Percentiles rank a stretch among this genome's conserved stretches.
These are phyloP conservation scores for Fragum sueziense DNA, from an alignment of 2,888 invertebrate genomes.

Conservation along the genomic window DNA sequence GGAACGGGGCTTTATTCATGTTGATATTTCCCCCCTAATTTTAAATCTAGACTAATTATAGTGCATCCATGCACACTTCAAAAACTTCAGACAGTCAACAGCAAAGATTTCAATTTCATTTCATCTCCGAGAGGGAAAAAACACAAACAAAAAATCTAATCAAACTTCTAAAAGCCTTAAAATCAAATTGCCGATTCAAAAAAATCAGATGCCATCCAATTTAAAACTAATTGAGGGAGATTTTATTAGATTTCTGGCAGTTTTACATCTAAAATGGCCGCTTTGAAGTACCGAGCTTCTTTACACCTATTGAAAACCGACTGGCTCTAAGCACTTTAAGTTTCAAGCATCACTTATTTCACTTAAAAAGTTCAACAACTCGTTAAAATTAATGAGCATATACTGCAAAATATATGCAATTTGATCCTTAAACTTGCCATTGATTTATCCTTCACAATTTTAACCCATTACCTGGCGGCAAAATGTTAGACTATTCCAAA, in stretches of 20 bases:
- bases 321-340: slow-evolving; percentile 6
- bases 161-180: background rate
- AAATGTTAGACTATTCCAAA: no score
- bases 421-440: background rate
- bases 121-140: background rate
- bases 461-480: no score
- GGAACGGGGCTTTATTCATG: no score
- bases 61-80: no score
- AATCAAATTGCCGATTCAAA: background rate
- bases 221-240: slow-evolving; percentile 19
- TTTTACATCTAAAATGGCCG: slow-evolving; percentile 12
- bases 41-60: no score
- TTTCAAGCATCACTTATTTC: slow-evolving; percentile 19
- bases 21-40: no score
- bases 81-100: background rate
- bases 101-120: background rate
- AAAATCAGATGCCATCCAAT: slow-evolving; percentile 7
- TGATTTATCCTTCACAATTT: no score
- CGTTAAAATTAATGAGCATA: slow-evolving; percentile 24
- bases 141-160: background rate
- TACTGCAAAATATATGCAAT: slow-evolving; percentile 14
- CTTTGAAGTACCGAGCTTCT: slow-evolving; percentile 18
- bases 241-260: slow-evolving; percentile 22
- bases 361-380: slow-evolving; percentile 24
- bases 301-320: slow-evolving; percentile 18